Base-by-base conservation (phyloP, 2,113 vertebrate genomes). In the Promerops cafer region DNA sequence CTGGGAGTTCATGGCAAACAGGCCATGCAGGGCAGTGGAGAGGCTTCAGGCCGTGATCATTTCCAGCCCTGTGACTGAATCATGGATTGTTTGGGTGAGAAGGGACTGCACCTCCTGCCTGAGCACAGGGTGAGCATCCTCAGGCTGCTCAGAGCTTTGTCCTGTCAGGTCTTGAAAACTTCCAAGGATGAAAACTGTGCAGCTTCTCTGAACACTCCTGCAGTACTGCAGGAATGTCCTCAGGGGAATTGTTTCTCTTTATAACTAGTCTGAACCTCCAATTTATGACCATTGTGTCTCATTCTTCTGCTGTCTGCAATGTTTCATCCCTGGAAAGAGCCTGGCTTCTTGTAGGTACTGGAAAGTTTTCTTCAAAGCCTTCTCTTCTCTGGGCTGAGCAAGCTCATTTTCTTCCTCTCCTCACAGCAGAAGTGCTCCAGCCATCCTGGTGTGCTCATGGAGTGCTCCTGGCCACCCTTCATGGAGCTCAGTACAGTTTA, bases 21-120 rank as follows among this genome's bases (percentile, higher is more conserved):
- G 37, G 52, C 42, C 2, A 0, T 3, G 21, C 56, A 71, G 30
- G 42, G 63, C 35, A 71, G 49, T 7, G 2, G 20, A 35, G 33
- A 71, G 22, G 27, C 33, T 76, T 52, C 31, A 42, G 52, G 11
- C 7, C 10, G 1, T 39, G 63, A 33, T 53, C 4, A 39, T 82
- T 54, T 81, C 64, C 65, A 82, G 61, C 30, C 47, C 33, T 24
- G 12, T 31, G 69, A 44, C 1, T 56, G 40, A 79, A 26, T 54
- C 40, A 5, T 20, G 42, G 47, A 11, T n/a, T 30, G 16, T 39
- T 54, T 47, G 16, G 16, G 24, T 83, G 50, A 63, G 37, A 83
- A 83, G 53, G 39, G 63, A 11, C 53, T 79, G 40, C 4, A 53
- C 15, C 49, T 83, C 37, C 81, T 81, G 40, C 27, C 7, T 3